These are phyloP conservation scores for Adineta ricciae DNA, from an alignment of 2,888 invertebrate species.

Conservation along the genomic window DNA sequence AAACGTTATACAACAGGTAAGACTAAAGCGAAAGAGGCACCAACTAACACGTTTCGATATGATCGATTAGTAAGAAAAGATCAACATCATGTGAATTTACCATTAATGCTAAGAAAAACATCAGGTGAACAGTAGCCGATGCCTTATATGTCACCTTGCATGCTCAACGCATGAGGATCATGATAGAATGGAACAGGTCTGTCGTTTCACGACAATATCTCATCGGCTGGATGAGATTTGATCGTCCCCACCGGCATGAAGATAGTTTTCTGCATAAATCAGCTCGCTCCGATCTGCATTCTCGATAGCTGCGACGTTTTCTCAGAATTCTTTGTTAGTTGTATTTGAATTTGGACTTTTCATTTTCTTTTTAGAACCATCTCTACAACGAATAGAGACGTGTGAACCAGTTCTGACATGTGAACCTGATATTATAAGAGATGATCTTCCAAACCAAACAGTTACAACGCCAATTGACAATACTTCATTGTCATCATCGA, in stretches of 20 bases:
- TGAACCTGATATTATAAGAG: neutral
- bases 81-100: neutral
- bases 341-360: neutral
- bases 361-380: neutral
- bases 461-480: neutral
- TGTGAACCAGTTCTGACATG: neutral
- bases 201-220: too few relatives aligned
- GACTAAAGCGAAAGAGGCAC: too few relatives aligned
- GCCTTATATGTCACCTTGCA: neutral
- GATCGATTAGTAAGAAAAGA: neutral
- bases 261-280: too few relatives aligned
- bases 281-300: too few relatives aligned
- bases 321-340: neutral
- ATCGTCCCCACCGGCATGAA: too few relatives aligned
- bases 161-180: neutral
- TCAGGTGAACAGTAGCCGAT: neutral
- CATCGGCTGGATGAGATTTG: too few relatives aligned
- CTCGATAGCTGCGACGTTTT: too few relatives aligned
- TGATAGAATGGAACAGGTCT: neutral
- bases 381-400: too few relatives aligned
- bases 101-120: neutral
- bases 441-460: neutral
- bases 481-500: neutral
- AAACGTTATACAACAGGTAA: neutral
- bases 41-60: neutral